Evolutionary conservation across 2,113 vertebrate species (phyloP).

Genomic region (Drymodes brunneopygia): DNA sequence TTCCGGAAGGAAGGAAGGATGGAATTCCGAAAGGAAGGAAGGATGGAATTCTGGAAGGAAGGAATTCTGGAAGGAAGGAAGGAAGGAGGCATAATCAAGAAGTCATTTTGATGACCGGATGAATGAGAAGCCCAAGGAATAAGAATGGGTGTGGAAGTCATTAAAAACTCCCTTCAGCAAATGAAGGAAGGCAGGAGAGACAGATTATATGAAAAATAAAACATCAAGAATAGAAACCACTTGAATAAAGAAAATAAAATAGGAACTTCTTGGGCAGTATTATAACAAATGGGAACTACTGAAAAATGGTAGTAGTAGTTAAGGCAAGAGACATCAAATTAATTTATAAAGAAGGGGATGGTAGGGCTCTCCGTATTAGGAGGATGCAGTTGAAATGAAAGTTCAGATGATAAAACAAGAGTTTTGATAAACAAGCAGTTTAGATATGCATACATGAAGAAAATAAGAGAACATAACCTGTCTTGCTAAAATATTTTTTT

Average conservation of each 20-base stretch:
- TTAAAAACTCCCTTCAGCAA: not conserved
- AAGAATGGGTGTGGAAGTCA: not conserved
- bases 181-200: not conserved
- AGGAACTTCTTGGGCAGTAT: not conserved
- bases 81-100: not conserved
- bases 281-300: not conserved
- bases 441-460: not conserved
- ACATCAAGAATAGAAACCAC: not conserved
- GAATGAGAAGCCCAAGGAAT: not conserved
- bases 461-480: not conserved
- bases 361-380: not conserved
- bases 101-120: not conserved
- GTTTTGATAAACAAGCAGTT: not conserved
- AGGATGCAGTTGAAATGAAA: not conserved
- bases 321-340: not conserved
- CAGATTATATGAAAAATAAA: not conserved
- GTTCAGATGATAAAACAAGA: not conserved
- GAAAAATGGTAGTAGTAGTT: not conserved
- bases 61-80: not conserved
- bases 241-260: not conserved
- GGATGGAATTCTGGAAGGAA: not conserved
- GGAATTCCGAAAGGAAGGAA: not conserved
- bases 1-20: not conserved
- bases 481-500: not conserved
- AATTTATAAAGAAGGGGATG: not conserved